Percentiles rank a stretch among this genome's conserved stretches.
These are phyloP conservation scores for Scaptomyza pallida DNA, from an alignment of 1,140 invertebrate genomes.

Conservation along the genomic window DNA sequence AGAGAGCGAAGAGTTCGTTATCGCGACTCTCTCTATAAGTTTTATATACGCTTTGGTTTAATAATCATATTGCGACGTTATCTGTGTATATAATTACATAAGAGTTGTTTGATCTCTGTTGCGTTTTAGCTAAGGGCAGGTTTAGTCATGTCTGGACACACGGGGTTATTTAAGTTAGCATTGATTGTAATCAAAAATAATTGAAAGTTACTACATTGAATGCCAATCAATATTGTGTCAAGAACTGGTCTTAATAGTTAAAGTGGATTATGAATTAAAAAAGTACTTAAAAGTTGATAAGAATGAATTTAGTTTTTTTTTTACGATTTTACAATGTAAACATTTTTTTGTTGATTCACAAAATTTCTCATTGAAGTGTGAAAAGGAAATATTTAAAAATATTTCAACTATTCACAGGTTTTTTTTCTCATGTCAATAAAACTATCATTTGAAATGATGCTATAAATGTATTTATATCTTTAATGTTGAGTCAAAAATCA, in stretches of 20 bases:
- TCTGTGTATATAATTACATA: not conserved
- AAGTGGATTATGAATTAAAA: not conserved
- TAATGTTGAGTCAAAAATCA: no score
- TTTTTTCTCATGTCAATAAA: no score
- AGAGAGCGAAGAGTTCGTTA: no score
- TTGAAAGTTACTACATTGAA: not conserved
- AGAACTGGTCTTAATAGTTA: not conserved
- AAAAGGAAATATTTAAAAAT: no score
- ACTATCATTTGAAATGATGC: not conserved
- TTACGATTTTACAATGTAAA: no score
- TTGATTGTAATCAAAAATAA: not conserved
- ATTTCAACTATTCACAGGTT: no score
- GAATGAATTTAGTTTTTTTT: no score
- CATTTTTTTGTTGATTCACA: no score
- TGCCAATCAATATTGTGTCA: not conserved
- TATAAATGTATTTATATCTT: no score
- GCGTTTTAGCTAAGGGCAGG: slow-evolving; percentile 5
- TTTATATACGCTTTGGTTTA: slow-evolving; percentile 1
- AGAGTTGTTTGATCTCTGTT: not conserved
- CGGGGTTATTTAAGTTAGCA: not conserved
- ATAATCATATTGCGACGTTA: slow-evolving; percentile 6
- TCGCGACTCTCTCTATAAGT: not conserved
- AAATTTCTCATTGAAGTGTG: no score
- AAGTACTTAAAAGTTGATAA: no score
- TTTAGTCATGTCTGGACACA: not conserved